Evolutionary conservation across 2,888 invertebrate genomes (phyloP).

Genomic region (Ferdinandea cuprea): DNA sequence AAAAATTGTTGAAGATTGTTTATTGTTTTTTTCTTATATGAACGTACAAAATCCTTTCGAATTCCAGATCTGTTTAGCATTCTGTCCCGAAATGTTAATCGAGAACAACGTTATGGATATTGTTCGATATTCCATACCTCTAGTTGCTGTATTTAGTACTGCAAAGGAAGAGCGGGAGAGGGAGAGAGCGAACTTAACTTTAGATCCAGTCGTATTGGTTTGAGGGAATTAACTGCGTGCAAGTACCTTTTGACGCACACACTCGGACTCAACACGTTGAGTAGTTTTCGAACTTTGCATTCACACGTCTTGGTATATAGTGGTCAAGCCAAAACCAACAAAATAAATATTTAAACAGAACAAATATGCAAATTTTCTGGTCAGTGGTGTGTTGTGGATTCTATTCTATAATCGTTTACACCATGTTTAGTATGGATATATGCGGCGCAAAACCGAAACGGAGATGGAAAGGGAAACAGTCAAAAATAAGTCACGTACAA

Average conservation of each 20-base stretch:
- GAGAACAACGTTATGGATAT: slow-evolving; percentile 65
- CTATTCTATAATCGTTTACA: slow-evolving; percentile 32
- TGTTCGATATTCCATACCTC: slow-evolving; percentile 49
- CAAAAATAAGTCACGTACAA: slow-evolving; percentile 47
- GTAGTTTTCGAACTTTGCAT: slow-evolving; percentile 27
- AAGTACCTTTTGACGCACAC: slow-evolving; percentile 14
- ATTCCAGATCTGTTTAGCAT: slow-evolving; percentile 67
- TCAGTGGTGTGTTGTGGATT: slow-evolving; percentile 12
- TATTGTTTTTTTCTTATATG: neutral
- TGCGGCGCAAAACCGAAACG: slow-evolving; percentile 21
- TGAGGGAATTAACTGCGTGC: slow-evolving; percentile 34
- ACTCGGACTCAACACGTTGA: neutral
- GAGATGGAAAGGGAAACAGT: slow-evolving; percentile 31
- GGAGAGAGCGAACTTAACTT: neutral
- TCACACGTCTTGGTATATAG: slow-evolving; percentile 4
- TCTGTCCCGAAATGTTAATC: slow-evolving; percentile 69
- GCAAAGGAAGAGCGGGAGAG: neutral
- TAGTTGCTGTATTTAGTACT: no score
- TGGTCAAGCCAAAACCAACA: slow-evolving; percentile 58
- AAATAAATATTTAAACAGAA: slow-evolving; percentile 65
- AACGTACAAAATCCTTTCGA: slow-evolving; percentile 62
- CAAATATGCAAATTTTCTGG: slow-evolving; percentile 50
- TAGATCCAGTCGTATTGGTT: slow-evolving; percentile 6
- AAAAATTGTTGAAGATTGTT: neutral
- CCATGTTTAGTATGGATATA: slow-evolving; percentile 57